Evolutionary conservation across 2,113 vertebrate species (phyloP).

Genomic region (Lepisosteus oculatus): DNA sequence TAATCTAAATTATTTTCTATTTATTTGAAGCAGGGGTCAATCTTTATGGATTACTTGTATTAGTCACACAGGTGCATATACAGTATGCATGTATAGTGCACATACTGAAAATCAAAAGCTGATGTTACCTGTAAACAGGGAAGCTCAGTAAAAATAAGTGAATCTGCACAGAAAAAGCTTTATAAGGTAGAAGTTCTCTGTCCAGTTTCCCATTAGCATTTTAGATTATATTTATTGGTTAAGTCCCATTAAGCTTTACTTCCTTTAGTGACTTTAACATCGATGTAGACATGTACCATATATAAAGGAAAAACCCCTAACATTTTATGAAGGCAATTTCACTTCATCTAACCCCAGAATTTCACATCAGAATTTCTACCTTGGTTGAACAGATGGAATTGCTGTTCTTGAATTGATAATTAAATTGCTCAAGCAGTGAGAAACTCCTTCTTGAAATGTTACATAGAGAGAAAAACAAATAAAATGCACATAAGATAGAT

Average conservation of each 20-base stretch:
- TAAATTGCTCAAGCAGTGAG: conserved; percentile 36
- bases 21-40: too few relatives aligned
- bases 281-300: conserved; percentile 25
- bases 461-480: background rate
- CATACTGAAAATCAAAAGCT: too few relatives aligned
- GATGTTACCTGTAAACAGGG: too few relatives aligned
- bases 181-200: background rate
- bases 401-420: conserved; percentile 27
- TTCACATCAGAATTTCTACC: background rate
- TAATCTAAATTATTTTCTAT: too few relatives aligned
- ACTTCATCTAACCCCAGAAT: background rate
- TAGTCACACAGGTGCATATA: too few relatives aligned
- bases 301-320: background rate
- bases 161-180: background rate
- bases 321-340: conserved; percentile 10
- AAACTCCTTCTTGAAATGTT: background rate
- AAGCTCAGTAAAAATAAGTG: background rate
- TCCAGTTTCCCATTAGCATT: background rate
- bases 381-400: conserved; percentile 7
- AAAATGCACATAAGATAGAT: background rate
- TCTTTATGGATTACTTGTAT: too few relatives aligned
- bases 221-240: conserved; percentile 18
- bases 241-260: conserved; percentile 18
- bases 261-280: conserved; percentile 18
- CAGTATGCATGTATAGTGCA: too few relatives aligned